Evolutionary conservation across 2,888 invertebrate species (phyloP), one percentile per base, ranked within the genome.

Genomic region (Synanthedon tipuliformis): DNA sequence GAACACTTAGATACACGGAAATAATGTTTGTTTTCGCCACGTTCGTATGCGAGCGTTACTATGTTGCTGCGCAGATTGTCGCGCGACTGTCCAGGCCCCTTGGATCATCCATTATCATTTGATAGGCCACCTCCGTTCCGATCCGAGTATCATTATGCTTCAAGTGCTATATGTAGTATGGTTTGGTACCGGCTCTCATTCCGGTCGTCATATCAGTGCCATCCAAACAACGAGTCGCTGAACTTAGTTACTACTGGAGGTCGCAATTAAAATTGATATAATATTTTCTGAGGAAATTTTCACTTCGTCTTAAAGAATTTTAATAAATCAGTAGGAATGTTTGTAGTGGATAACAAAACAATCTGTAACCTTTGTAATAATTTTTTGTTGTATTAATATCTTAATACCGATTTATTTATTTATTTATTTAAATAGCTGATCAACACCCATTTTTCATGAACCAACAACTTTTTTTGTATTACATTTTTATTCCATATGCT

Each of bases 101-200:
- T 73, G 64, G 71, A 71, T 76, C 65, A 70, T 76, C 78, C 75
- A 82, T 84, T 81, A 84, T 78, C 73, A 75, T 80, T 81, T 86
- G 86, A 86, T 86, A 71, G 81, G 71, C 77, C 74, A 86, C 73
- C 85, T 86, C 86, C 86, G 86, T 83, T 83, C 69, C 64, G 69
- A 64, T 61, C 63, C 69, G 55, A 50, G 69, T 68, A 73, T 75
- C 72, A 74, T 75, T 76, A 79, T 75, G 76, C 41, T 23, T 15
- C 16, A 40, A 12, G 18, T 23, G 34, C 34, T 34, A 34, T 34
- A 34, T 3, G 53, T 51, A 56, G 63, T 58, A 64, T 67, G 64
- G 67, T 63, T 66, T 66, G 58, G 65, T 68, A 59, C 61, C 60
- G 63, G 63, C 48, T 40, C 51, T 10, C 50, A 23, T 23, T 23